Conservation (phyloP, 2,797 vertebrate species). For the Clarias fuscus region DNA sequence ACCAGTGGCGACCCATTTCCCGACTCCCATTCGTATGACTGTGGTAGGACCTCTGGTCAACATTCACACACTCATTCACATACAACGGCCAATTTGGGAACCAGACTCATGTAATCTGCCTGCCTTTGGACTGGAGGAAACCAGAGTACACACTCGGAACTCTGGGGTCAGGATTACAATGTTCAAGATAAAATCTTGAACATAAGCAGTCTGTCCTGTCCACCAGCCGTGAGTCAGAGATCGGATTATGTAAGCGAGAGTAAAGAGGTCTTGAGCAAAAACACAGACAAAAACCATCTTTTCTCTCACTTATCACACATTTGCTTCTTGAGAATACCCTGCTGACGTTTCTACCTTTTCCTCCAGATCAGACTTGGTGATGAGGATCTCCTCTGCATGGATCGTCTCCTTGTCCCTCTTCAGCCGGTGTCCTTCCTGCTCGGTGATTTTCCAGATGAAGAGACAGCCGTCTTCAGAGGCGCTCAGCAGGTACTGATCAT, state of each 20-base stretch:
- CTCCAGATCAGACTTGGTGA: constrained; percentile 88
- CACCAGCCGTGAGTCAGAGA: background rate
- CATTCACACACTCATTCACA: no score
- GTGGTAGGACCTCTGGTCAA: no score
- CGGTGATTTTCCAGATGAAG: constrained; percentile 85
- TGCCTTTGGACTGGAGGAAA: no score
- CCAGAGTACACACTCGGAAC: no score
- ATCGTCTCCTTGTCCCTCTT: constrained; percentile 78
- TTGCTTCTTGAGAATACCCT: background rate
- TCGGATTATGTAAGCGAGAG: background rate
- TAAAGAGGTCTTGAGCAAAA: background rate
- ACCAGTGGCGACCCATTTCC: no score
- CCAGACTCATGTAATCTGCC: no score
- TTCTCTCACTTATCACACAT: background rate
- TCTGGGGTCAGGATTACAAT: no score
- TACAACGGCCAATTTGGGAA: no score
- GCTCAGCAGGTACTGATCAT: constrained; percentile 87
- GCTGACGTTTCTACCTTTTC: constrained; percentile 78
- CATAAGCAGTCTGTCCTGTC: background rate
- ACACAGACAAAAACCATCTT: no score
- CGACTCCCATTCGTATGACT: no score
- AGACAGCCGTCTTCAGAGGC: constrained; percentile 85
- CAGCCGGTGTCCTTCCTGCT: constrained; percentile 79
- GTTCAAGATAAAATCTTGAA: no score
- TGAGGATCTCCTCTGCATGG: constrained; percentile 88